Conservation (phyloP, 2,888 invertebrate species). For the Dione juno region DNA sequence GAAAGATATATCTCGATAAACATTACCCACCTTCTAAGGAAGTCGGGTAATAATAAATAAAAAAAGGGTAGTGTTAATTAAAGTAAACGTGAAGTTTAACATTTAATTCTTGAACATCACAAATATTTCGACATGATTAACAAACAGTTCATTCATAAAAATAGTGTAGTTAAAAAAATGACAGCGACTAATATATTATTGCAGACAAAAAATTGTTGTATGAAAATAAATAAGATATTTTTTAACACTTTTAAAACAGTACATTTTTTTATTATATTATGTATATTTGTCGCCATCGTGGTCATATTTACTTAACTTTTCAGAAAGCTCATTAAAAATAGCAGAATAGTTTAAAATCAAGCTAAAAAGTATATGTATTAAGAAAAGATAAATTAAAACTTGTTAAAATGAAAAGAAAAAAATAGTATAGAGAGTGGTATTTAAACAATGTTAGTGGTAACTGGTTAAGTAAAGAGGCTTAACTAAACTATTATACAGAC, state of each 20-base stretch:
- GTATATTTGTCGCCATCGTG: conserved; percentile 18
- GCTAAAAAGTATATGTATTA: background rate
- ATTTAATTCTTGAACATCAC: conserved; percentile 73
- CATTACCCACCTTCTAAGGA: too few relatives aligned
- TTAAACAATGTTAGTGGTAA: conserved; percentile 47
- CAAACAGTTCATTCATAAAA: conserved; percentile 43
- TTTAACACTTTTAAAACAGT: background rate
- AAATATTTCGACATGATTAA: conserved; percentile 67
- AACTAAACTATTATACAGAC: conserved; percentile 29
- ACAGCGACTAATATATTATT: conserved; percentile 16
- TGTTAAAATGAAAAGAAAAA: conserved; percentile 38
- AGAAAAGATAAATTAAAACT: background rate
- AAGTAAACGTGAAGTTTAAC: conserved; percentile 47
- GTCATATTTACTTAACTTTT: background rate
- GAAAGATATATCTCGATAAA: too few relatives aligned
- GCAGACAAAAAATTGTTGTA: conserved; percentile 1
- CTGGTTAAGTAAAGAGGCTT: conserved; percentile 37
- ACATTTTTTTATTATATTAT: background rate
- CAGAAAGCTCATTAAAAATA: conserved; percentile 4
- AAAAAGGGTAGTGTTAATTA: background rate
- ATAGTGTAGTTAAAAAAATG: conserved; percentile 29
- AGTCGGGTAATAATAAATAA: too few relatives aligned
- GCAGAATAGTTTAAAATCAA: conserved; percentile 4
- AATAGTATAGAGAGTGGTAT: conserved; percentile 29
- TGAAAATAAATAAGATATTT: conserved; percentile 7